Evolutionary conservation across 2,888 invertebrate species (phyloP).

Genomic region (Athalia rosae): DNA sequence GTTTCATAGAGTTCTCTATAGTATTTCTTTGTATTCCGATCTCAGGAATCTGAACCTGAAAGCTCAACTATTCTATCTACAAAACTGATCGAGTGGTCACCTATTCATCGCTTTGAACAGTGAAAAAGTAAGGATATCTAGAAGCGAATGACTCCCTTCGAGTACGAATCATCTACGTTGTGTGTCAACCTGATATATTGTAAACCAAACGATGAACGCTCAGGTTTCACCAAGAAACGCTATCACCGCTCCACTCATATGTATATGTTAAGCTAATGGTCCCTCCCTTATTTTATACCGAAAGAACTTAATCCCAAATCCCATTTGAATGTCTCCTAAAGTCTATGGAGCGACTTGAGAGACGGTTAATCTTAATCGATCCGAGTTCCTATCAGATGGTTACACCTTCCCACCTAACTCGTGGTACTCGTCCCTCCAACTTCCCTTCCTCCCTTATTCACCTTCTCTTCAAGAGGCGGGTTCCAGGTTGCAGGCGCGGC

Average conservation of each 20-base stretch:
- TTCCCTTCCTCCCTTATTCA: not conserved
- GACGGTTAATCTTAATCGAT: slow-evolving; percentile 66
- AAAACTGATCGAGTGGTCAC: no score
- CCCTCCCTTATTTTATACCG: slow-evolving; percentile 57
- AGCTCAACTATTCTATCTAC: no score
- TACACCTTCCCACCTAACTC: slow-evolving; percentile 25
- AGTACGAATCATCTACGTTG: no score
- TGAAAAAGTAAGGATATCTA: no score
- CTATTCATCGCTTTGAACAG: no score
- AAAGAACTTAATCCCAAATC: slow-evolving; percentile 53
- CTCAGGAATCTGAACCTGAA: no score
- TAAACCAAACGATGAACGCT: no score
- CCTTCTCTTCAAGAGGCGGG: slow-evolving; percentile 8
- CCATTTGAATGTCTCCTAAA: slow-evolving; percentile 59
- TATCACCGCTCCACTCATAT: not conserved
- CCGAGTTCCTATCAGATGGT: slow-evolving; percentile 51
- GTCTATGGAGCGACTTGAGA: slow-evolving; percentile 52
- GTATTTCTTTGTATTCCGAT: no score
- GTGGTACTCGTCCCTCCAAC: slow-evolving; percentile 18
- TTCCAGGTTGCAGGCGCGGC: not conserved
- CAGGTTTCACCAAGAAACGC: no score
- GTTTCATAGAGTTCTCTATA: no score
- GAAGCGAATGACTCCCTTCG: no score
- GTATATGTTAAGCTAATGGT: not conserved
- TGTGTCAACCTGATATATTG: no score